Evolutionary conservation across 2,797 vertebrate genomes (phyloP), one percentile per base, ranked within the genome.

Genomic region (Philypnodon macrostomus): DNA sequence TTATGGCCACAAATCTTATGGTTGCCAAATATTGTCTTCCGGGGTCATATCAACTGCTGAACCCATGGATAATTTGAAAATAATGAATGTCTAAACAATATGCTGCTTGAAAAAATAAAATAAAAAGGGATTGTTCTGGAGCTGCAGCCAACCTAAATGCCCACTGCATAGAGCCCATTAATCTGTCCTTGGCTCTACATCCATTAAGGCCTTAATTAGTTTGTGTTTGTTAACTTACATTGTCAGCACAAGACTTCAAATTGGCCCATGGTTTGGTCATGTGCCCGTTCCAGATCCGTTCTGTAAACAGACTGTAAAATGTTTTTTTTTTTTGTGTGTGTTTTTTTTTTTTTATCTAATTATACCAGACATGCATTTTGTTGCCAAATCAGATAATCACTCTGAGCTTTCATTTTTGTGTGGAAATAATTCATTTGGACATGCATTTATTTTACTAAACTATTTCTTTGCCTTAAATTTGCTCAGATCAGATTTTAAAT

Each of bases 221-320:
- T 59, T 33, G n/a, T 35, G 66, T 70, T 75, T 78, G 54, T 53
- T 77, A 34, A 74, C 77, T 79, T 47, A 53, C 53, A 69, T 21
- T 62, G 47, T 77, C 55, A 35, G 58, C 70, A 59, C 62, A 49
- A 30, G 37, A 62, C 6, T 41, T 46, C 32, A 54, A 69, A 71
- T 60, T 67, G 44, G 33, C 45, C 64, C 65, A 27, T 54, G 58
- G 47, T 70, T 41, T 50, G 59, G 59, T 66, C 46, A 40, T 68
- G 33, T 63, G 66, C 42, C 56, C 40, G 50, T 67, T 30, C 27
- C 26, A 18, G 24, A 47, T 40, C 30, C 42, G 21, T 30, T 60
- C 47, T 53, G 34, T 58, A 56, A 64, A 73, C 42, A 55, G 15
- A 52, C 31, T 58, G 36, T 14, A 57, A 33, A 32, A 37, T 47